Percentiles rank a stretch among this genome's conserved stretches.
Evolutionary conservation across 2,113 vertebrate species (phyloP).

Genomic region (Prinia subflava): DNA sequence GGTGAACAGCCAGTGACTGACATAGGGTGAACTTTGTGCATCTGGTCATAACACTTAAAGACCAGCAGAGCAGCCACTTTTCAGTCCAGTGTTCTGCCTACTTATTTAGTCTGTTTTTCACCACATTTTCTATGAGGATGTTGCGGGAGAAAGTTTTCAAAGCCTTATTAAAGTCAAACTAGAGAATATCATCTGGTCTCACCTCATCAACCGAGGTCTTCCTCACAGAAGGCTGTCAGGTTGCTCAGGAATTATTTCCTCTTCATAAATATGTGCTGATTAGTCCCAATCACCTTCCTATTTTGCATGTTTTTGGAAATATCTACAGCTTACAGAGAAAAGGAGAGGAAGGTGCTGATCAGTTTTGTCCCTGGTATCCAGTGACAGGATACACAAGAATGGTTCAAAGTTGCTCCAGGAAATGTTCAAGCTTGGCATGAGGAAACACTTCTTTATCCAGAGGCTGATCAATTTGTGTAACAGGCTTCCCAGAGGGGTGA

Average conservation of each 20-base stretch:
- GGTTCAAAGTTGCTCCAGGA: not conserved
- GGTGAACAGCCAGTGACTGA: not conserved
- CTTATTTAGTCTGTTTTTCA: not conserved
- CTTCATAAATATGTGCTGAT: not conserved
- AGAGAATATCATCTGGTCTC: not conserved
- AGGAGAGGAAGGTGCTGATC: not conserved
- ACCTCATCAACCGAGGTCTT: not conserved
- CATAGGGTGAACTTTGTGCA: not conserved
- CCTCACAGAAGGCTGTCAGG: not conserved
- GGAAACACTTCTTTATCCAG: not conserved
- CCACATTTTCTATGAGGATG: not conserved
- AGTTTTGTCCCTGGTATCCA: not conserved
- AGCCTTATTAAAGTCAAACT: not conserved
- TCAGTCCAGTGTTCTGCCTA: not conserved
- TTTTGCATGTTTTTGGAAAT: not conserved
- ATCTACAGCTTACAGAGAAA: not conserved
- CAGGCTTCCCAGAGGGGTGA: not conserved
- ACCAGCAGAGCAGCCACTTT: not conserved
- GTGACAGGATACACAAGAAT: fast-evolving
- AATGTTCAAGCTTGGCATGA: not conserved
- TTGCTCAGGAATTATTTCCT: not conserved
- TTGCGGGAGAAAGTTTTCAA: not conserved
- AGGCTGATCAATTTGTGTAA: not conserved
- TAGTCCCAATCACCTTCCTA: not conserved
- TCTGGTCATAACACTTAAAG: not conserved